A percentile compares a stretch with the other conserved stretches of the same genome.
Conservation (phyloP, 2,113 vertebrate genomes). For the Buteo buteo region DNA sequence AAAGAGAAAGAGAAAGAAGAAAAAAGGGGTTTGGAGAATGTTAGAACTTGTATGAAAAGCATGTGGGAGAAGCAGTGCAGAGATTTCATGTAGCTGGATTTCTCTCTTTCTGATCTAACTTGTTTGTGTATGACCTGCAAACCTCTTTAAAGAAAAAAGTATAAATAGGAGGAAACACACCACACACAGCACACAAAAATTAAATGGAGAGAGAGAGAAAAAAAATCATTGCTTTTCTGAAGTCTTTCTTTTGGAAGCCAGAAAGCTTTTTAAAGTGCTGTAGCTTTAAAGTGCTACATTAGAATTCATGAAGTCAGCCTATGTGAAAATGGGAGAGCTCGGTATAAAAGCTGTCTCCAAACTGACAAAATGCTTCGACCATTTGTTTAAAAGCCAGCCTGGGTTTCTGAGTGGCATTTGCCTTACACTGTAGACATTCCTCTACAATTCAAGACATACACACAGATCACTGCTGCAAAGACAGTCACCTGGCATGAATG, state of each 20-base stretch:
- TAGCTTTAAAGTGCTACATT: background rate
- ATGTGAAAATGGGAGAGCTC: background rate
- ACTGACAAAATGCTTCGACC: background rate
- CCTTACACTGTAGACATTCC: background rate
- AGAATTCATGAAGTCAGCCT: background rate
- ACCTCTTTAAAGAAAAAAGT: background rate
- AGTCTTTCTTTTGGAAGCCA: background rate
- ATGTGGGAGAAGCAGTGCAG: background rate
- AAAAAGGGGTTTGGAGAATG: background rate
- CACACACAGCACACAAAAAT: background rate
- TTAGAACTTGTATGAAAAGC: background rate
- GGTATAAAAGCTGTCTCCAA: background rate
- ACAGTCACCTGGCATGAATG: background rate
- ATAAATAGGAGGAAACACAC: background rate
- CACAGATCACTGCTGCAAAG: background rate
- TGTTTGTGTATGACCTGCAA: background rate
- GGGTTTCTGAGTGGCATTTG: background rate
- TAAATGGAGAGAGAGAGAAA: background rate
- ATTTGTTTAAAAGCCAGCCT: slow-evolving; percentile 14
- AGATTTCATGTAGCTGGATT: background rate
- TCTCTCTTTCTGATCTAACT: background rate
- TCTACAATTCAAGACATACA: background rate
- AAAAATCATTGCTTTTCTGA: background rate
- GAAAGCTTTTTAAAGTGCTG: background rate
- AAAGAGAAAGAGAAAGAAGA: accelerated